These are phyloP conservation scores for Argyrosomus regius DNA, from an alignment of 2,797 vertebrate genomes.

Conservation along the genomic window DNA sequence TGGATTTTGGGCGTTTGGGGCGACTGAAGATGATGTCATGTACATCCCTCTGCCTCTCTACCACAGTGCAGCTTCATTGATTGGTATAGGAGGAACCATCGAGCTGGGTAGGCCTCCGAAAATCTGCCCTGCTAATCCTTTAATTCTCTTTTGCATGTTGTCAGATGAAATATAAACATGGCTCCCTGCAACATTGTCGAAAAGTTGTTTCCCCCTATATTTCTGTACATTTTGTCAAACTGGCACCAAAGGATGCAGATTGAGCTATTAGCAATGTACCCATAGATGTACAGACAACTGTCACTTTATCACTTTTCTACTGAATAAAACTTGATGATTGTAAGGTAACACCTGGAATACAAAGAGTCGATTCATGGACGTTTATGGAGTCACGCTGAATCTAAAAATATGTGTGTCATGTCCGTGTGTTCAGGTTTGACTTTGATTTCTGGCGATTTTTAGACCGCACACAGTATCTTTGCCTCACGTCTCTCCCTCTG, in stretches of 20 bases:
- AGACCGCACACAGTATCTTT: too few relatives aligned
- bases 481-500: neutral
- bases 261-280: neutral
- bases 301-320: neutral
- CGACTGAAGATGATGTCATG: conserved; percentile 84
- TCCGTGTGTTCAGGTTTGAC: too few relatives aligned
- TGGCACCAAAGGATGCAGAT: neutral
- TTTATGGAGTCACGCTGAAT: too few relatives aligned
- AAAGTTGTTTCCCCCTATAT: too few relatives aligned
- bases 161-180: neutral
- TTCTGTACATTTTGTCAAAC: neutral
- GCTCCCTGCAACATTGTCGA: too few relatives aligned
- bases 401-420: too few relatives aligned
- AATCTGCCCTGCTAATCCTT: neutral
- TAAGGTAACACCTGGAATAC: neutral
- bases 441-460: too few relatives aligned
- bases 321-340: neutral
- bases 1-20: conserved; percentile 90
- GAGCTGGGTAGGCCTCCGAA: conserved; percentile 87
- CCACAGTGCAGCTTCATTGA: conserved; percentile 91
- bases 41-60: conserved; percentile 93
- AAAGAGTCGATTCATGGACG: too few relatives aligned
- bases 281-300: neutral
- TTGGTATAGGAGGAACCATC: conserved; percentile 91
- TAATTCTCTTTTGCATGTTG: neutral